These are phyloP conservation scores for Geodia barretti DNA, from an alignment of 37 sponge, comb jelly and placozoan genomes.

Conservation along the genomic window DNA sequence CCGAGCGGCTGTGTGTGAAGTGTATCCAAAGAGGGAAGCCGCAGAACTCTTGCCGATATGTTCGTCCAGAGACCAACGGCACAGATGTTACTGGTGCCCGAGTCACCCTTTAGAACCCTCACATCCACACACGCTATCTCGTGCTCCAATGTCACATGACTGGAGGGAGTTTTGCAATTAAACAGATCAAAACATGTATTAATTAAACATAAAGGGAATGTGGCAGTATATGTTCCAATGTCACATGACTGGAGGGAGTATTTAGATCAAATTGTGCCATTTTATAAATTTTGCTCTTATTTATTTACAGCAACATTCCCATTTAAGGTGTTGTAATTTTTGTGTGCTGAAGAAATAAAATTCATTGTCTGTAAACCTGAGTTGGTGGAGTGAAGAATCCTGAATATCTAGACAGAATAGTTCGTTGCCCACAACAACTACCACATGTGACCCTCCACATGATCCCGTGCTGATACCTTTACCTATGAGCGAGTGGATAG, in stretches of 20 bases:
- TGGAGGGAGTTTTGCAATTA: background rate
- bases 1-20: conserved; percentile 67
- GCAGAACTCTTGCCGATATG: conserved; percentile 72
- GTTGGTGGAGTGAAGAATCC: conserved; percentile 25
- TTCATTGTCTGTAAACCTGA: no score
- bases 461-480: conserved; percentile 79
- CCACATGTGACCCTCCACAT: conserved; percentile 72
- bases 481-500: conserved; percentile 51
- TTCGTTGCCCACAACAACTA: conserved; percentile 73
- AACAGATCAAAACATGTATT: background rate
- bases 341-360: no score
- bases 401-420: conserved; percentile 76
- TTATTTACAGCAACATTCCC: no score
- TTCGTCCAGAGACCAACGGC: conserved; percentile 94
- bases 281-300: no score
- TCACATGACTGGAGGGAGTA: no score
- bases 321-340: no score
- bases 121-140: conserved; percentile 95
- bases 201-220: no score
- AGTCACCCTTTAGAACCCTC: conserved; percentile 52
- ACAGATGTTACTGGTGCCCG: conserved; percentile 43
- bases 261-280: no score
- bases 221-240: conserved; percentile 4
- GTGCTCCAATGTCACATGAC: conserved; percentile 59
- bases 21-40: conserved; percentile 70